Evolutionary conservation across 2,113 vertebrate species (phyloP), one percentile per base, ranked within the genome.

Genomic region (Climacteris rufus): DNA sequence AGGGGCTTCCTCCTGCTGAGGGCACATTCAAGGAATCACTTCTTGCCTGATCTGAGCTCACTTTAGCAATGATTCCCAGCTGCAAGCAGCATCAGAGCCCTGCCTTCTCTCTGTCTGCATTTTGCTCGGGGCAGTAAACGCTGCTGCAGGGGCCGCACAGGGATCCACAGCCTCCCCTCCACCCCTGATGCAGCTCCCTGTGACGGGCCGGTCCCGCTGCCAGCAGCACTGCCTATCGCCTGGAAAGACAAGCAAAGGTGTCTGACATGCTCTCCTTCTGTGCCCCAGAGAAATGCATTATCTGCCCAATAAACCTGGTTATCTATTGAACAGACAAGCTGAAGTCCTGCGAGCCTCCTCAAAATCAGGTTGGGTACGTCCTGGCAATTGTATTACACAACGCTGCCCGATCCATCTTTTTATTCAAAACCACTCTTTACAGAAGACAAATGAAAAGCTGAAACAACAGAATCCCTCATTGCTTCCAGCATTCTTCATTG

Each of bases 391-490:
- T 11, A 89, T 95, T 91, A 81, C 76, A 84, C 65, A 61, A 35
- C 35, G 0, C 56, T 70, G 79, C 64, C 39, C 69, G 0, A 90
- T 93, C 92, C 78, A 81, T 94, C 90, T 87, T 92, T 77, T 92
- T 87, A 92, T 96, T 93, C 88, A 96, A 88, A 96, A 78, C 53
- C 72, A 75, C 61, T 81, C 92, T 87, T 94, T 89, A 69, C 37
- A 82, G 83, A 59, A 96, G 94, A 92, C 87, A 92, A 94, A 96
- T 94, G 95, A 90, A 96, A 96, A 96, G 90, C 89, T 79, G 77
- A 57, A 92, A 90, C 72, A 84, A 85, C 75, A 94, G 90, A 95
- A 93, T 92, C 90, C 70, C 76, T 94, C 80, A 50, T 9, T 53
- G 83, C 83, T 96, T 57, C 87, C 83, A 95, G 96, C 88, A 83